Evolutionary conservation across 2,113 vertebrate genomes (phyloP), one percentile per base, ranked within the genome.

Genomic region (Passer domesticus): DNA sequence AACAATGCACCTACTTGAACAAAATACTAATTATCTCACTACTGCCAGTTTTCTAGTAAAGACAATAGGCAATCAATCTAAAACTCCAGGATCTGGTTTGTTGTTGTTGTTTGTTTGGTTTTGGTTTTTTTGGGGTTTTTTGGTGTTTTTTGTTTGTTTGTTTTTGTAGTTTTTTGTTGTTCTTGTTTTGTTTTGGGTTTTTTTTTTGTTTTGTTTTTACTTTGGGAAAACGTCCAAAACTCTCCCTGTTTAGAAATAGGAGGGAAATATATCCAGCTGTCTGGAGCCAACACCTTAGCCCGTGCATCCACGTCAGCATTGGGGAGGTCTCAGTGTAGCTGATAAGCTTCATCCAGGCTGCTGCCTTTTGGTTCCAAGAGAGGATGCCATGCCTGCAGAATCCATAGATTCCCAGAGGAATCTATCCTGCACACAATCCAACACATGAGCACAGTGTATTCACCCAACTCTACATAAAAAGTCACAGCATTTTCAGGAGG

Each of bases 391-490:
- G 16, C 33, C n/a, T 64, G 49, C 69, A 27, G 30, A 76, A 83
- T 31, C 55, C 15, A 6, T 10, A 67, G 49, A 18, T 76, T 52
- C 13, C 52, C 43, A 56, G 24, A 56, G 20, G 30, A 79, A 55
- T 35, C 9, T 17, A 17, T 0, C 4, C 15, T 27, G 24, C 15
- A 44, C 21, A 22, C 0, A 2, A 37, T 11, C 30, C 49, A 44
- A 21, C 19, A 52, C 30, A 22, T 28, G 16, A n/a, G 49, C 23
- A 44, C 18, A 20, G 9, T 6, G n/a, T 31, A 41, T 24, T 60
- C 16, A 15, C 15, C 30, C 43, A 90, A 30, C 52, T 79, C 37
- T 27, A 64, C 39, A 41, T 47, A 22, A 6, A 27, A 55, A 69
- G 39, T 30, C 18, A 49, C 33, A n/a, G 18, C 22, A 75, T 53